Conservation (phyloP, 2,888 invertebrate species). For the Lasioglossum malachurum region DNA sequence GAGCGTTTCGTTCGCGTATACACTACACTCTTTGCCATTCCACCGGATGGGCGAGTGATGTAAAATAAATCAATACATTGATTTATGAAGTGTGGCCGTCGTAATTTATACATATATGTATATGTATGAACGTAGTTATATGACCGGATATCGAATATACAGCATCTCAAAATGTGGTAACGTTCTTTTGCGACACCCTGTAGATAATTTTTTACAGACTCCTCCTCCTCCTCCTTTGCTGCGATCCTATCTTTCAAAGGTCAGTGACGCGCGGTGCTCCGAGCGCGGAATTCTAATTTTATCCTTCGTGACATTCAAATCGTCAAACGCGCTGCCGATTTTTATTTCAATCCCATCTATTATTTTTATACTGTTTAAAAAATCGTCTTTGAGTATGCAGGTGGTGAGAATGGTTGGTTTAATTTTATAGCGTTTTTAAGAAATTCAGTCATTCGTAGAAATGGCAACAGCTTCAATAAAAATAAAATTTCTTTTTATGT, state of each 20-base stretch:
- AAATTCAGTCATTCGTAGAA: no score
- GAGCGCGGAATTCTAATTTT: neutral
- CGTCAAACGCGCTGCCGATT: neutral
- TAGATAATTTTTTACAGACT: neutral
- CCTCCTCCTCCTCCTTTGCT: neutral
- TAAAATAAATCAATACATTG: neutral
- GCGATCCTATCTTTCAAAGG: neutral
- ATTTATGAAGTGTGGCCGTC: neutral
- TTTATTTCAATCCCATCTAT: neutral
- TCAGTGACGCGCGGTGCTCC: neutral
- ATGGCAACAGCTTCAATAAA: no score
- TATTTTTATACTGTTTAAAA: neutral
- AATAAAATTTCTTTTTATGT: no score
- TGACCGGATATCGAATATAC: no score
- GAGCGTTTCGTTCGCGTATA: no score
- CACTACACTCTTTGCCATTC: no score
- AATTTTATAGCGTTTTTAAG: no score
- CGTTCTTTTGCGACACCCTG: neutral
- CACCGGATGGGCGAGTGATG: no score
- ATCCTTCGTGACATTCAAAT: neutral
- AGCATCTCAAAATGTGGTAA: no score
- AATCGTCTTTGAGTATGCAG: neutral
- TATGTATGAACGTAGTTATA: neutral
- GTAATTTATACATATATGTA: neutral
- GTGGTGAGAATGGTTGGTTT: neutral